Evolutionary conservation across 2,113 vertebrate genomes (phyloP).

Genomic region (Chamaetylas fuelleborni): DNA sequence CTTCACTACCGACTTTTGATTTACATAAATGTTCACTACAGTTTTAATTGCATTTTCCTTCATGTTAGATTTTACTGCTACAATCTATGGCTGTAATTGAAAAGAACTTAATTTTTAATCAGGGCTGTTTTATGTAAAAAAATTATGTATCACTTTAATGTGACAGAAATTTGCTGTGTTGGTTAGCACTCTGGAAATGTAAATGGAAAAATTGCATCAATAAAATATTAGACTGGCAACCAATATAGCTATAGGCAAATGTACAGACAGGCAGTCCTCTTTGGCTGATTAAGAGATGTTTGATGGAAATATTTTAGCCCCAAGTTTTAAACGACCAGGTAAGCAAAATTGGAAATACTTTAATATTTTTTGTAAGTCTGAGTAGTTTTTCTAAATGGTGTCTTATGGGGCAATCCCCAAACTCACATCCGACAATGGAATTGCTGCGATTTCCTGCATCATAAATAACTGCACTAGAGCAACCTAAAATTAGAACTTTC

Average conservation of each 20-base stretch:
- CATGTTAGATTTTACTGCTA: slow-evolving; percentile 53
- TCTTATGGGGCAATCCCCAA: neutral
- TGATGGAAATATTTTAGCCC: neutral
- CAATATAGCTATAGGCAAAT: neutral
- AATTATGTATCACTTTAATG: slow-evolving; percentile 47
- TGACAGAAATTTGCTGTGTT: slow-evolving; percentile 7
- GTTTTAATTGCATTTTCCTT: slow-evolving; percentile 59
- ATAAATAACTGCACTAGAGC: neutral
- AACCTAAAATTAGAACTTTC: neutral
- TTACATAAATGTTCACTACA: slow-evolving; percentile 46
- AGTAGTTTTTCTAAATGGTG: neutral
- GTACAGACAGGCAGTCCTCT: neutral
- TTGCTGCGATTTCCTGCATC: neutral
- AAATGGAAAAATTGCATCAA: neutral
- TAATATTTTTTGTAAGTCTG: neutral
- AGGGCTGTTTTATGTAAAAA: slow-evolving; percentile 44
- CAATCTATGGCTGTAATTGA: slow-evolving; percentile 57
- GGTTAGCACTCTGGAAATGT: neutral
- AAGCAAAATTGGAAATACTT: neutral
- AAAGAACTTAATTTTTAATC: slow-evolving; percentile 69
- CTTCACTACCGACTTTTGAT: slow-evolving; percentile 34
- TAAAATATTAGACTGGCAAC: neutral
- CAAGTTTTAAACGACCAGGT: neutral
- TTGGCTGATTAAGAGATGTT: neutral
- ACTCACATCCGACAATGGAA: neutral